Conservation (phyloP, 2,888 invertebrate species). For the Drosophila fungiperda region DNA sequence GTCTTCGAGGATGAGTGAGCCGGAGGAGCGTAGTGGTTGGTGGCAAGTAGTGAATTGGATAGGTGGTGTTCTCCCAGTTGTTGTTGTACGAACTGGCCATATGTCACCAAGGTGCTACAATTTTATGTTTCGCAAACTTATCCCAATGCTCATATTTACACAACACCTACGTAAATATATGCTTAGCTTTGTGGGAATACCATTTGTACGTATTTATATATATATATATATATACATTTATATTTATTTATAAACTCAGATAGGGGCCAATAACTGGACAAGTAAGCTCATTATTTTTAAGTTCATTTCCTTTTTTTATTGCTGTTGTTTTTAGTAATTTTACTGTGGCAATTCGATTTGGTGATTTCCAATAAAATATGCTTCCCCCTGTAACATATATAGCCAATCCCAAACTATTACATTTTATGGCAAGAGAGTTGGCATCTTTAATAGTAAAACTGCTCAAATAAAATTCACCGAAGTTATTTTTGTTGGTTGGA, state of each 20-base stretch:
- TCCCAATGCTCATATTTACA: conserved; percentile 3
- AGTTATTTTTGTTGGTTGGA: neutral
- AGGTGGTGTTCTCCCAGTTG: conserved; percentile 37
- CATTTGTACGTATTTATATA: conserved; percentile 1
- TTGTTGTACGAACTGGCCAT: conserved; percentile 66
- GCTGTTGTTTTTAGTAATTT: neutral
- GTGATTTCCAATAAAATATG: neutral
- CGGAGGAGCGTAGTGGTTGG: neutral
- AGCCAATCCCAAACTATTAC: neutral
- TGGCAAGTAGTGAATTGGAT: neutral
- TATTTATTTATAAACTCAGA: conserved; percentile 10
- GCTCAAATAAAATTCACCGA: neutral
- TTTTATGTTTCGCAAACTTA: conserved; percentile 26
- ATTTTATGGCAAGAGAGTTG: neutral
- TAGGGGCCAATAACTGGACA: conserved; percentile 19
- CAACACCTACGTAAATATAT: neutral
- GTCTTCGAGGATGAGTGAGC: neutral
- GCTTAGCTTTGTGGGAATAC: conserved; percentile 22
- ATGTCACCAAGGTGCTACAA: conserved; percentile 73
- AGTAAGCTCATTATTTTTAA: conserved; percentile 9
- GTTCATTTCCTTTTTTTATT: conserved; percentile 4
- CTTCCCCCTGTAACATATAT: neutral
- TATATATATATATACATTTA: neutral
- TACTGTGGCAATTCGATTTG: conserved; percentile 6
- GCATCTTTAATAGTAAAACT: neutral